Evolutionary conservation across 2,888 invertebrate species (phyloP), one percentile per base, ranked within the genome.

Genomic region (Andrena haemorrhoa): DNA sequence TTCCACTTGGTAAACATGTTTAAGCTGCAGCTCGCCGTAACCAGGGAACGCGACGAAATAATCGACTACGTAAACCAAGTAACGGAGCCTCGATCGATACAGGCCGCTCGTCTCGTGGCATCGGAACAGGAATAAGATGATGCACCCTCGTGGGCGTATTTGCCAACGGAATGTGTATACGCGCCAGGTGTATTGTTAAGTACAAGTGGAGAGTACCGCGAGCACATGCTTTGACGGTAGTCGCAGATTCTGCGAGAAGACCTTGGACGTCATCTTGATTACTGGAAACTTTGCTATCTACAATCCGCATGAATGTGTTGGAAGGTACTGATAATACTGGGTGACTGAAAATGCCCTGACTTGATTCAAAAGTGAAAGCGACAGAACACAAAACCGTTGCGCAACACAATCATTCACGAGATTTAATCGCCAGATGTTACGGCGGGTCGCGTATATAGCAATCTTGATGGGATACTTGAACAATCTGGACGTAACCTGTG

Each of bases 351-450:
- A 12, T 4, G 41, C 16, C 12, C 41, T 16, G 41, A 5, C 16
- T 41, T 47, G 4, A 12, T 7, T 5, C n/a, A 53, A 71, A 33
- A 63, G n/a, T 35, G 60, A 63, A 68, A 47, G 60, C 61, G 71
- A n/a, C n/a, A n/a, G n/a, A 58, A 41, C 12, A 8, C n/a, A 56
- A 68, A 79, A 60, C 49, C 61, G 49, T 58, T 68, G 29, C 56
- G 49, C 26, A 51, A 12, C 47, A 33, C 47, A 65, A 49, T 65
- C 66, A 49, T 23, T 35, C 7, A 12, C 35, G 29, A 47, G 79
- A 80, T 78, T 72, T 80, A 80, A 78, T 81, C 79, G 58, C 29
- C 29, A 56, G 60, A 56, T 65, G 80, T 68, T 78, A 73, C 70
- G 51, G 33, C 31, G n/a, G 8, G 3, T 49, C 68, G 66, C 12